Conservation (phyloP, 1,140 invertebrate species). For the Brachionus calyciflorus region DNA sequence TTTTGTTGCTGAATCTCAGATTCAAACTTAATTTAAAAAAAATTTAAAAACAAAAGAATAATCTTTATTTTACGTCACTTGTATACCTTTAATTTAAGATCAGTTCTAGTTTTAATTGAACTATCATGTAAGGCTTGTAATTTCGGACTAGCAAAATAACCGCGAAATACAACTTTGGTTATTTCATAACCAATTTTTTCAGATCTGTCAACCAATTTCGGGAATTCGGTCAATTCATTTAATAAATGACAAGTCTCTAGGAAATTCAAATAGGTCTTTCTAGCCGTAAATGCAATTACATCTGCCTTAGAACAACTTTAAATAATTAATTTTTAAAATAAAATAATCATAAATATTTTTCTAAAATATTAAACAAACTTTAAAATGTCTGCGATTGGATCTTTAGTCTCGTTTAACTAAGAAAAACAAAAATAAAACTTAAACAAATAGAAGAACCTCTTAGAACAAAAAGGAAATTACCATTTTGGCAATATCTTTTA, state of each 20-base stretch:
- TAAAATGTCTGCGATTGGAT: constrained; percentile 59
- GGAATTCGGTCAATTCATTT: constrained; percentile 54
- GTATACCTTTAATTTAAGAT: constrained; percentile 55
- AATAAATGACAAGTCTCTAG: constrained; percentile 55
- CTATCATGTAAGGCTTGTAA: constrained; percentile 55
- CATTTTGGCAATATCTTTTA: constrained; percentile 56
- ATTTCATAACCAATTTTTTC: constrained; percentile 55
- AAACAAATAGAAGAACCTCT: neutral
- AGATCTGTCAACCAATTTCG: constrained; percentile 53
- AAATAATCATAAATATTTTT: neutral
- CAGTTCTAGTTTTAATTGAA: constrained; percentile 54
- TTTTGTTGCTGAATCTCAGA: constrained; percentile 54
- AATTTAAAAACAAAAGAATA: neutral
- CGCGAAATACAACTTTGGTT: constrained; percentile 58
- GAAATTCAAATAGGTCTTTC: constrained; percentile 57
- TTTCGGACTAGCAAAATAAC: constrained; percentile 56
- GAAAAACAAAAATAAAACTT: constrained; percentile 45
- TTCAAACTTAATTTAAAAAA: constrained; percentile 49
- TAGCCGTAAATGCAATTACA: constrained; percentile 55
- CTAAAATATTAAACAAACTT: constrained; percentile 52
- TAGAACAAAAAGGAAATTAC: constrained; percentile 48
- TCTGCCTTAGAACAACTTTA: constrained; percentile 56
- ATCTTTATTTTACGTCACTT: constrained; percentile 51
- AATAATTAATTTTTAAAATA: neutral
- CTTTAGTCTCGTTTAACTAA: constrained; percentile 55